phyloP scores from a whole-genome alignment of 1,140 invertebrate species.

The Spodoptera litura region DNA sequence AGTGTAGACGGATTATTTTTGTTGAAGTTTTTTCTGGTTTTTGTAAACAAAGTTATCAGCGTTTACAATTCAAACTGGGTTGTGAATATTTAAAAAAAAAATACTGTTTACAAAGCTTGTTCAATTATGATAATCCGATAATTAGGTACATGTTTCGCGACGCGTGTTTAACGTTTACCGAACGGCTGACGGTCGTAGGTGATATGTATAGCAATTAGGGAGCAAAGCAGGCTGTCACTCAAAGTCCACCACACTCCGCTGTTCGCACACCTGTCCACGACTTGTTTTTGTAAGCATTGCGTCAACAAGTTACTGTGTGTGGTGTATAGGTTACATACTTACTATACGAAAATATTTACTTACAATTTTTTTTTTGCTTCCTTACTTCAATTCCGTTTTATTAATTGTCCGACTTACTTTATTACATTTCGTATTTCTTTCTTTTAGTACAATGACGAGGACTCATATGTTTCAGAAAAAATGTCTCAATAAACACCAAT shows the following conservation, averaged over 20 bases:
- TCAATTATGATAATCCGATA: constrained; percentile 31
- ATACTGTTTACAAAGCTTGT: constrained; percentile 4
- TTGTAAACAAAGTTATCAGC: too few relatives aligned
- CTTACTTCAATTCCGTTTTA: too few relatives aligned
- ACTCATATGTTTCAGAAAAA: too few relatives aligned
- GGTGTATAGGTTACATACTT: background rate
- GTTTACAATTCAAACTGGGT: too few relatives aligned
- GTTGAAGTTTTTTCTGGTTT: too few relatives aligned
- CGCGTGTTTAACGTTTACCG: constrained; percentile 1
- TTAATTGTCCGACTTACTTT: too few relatives aligned
- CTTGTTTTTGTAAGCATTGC: constrained; percentile 23
- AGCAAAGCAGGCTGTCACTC: constrained; percentile 61
- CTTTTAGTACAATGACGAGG: too few relatives aligned
- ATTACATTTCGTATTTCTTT: too few relatives aligned
- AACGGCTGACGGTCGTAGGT: background rate
- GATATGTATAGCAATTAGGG: constrained; percentile 62
- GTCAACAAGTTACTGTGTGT: background rate
- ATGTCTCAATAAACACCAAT: too few relatives aligned
- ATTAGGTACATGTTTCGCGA: constrained; percentile 4
- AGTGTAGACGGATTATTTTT: too few relatives aligned
- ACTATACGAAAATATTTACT: too few relatives aligned
- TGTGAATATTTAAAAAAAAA: background rate
- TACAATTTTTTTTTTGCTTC: too few relatives aligned
- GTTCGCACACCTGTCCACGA: constrained; percentile 70
- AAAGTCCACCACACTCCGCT: constrained; percentile 63